Evolutionary conservation across 2,888 invertebrate species (phyloP), one percentile per base, ranked within the genome.

Genomic region (Crossocerus cetratus): DNA sequence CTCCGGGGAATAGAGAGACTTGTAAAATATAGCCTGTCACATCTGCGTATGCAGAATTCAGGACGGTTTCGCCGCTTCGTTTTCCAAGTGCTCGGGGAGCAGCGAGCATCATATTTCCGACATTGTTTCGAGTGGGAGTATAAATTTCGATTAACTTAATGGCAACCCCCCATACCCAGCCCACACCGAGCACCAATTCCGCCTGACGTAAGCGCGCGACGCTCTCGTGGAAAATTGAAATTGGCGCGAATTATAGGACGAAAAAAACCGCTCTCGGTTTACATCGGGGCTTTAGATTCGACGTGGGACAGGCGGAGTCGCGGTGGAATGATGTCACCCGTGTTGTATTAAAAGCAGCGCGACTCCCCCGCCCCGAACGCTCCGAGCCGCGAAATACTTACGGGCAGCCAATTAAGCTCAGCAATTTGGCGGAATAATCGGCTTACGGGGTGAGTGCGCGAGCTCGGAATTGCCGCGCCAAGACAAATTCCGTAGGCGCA

Each of bases 181-280:
- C 18, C 56, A 54, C 72, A 66, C 58, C 69, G 64, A 61, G 76
- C 62, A 69, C 67, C 20, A 45, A 58, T 60, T 49, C 43, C 42
- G 65, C 49, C 49, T 76, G 77, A 81, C 82, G 82, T 73, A 81
- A 81, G 65, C 65, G 62, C n/a, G 43, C 42, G 55, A 44, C 64
- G 72, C 60, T 59, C 65, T 72, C 74, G 32, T 32, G 32, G 5
- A 77, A 72, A 81, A 81, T 75, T 81, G 80, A 80, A 80, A 77
- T 69, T 65, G 68, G 67, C 66, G 70, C 71, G 70, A 77, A 74
- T 74, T 74, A 56, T 66, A 69, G 54, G 62, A 22, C 21, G 55
- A 70, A 78, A 66, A 73, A 23, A 22, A 32, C 53, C n/a, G 66
- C 45, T 66, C 68, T 74, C 61, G 55, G 56, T 76, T 75, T 69